Evolutionary conservation across 2,797 vertebrate genomes (phyloP).

Genomic region (Anisognathus igniventris): DNA sequence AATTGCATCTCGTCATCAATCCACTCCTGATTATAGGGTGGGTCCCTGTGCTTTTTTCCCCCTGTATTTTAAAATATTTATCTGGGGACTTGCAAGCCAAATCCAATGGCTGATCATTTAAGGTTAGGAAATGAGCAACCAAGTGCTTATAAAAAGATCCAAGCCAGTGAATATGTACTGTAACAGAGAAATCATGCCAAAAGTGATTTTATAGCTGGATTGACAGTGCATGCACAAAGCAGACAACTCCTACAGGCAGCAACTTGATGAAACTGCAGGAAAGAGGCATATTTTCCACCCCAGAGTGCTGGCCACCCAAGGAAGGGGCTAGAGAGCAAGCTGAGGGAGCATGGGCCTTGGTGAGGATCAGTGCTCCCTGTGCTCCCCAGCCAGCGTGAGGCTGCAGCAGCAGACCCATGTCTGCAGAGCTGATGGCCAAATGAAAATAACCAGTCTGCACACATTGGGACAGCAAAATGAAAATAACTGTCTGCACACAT

Average conservation of each 20-base stretch:
- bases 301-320: not conserved
- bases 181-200: not conserved
- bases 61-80: not conserved
- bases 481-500: not conserved
- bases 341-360: accelerated
- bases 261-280: not conserved
- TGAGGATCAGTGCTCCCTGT: accelerated
- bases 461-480: not conserved
- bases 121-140: not conserved
- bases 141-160: not conserved
- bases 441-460: accelerated
- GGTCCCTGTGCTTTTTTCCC: not conserved
- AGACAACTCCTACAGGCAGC: not conserved
- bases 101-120: not conserved
- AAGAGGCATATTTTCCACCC: not conserved
- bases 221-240: not conserved
- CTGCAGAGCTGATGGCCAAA: not conserved
- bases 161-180: not conserved
- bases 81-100: not conserved
- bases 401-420: accelerated
- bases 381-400: not conserved
- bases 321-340: not conserved
- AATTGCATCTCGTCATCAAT: not conserved
- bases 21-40: not conserved
- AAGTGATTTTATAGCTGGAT: not conserved